Evolutionary conservation across 2,797 vertebrate species (phyloP).

Genomic region (Anisognathus igniventris): DNA sequence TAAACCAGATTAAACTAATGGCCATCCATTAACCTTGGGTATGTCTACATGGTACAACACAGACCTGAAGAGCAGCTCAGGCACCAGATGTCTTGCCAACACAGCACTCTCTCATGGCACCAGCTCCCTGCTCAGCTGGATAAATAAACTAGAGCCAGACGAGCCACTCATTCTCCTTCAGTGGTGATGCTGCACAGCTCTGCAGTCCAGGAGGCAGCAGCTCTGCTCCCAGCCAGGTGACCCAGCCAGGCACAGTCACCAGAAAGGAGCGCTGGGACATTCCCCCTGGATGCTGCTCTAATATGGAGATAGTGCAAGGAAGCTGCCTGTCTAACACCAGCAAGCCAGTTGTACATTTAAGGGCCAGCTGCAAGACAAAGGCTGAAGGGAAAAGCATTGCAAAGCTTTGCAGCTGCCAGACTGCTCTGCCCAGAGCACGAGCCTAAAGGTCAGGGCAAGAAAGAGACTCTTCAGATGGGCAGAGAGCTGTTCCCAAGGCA

Average conservation of each 20-base stretch:
- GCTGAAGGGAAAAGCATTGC: neutral
- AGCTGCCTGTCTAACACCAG: neutral
- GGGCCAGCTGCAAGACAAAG: neutral
- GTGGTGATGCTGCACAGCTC: neutral
- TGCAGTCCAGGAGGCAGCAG: neutral
- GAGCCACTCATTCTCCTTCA: neutral
- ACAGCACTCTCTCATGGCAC: neutral
- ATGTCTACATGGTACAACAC: neutral
- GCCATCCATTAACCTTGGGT: neutral
- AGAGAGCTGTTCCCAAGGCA: neutral
- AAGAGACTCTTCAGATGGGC: neutral
- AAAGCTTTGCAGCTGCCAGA: neutral
- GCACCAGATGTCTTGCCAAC: neutral
- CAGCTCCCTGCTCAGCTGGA: neutral
- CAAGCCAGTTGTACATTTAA: neutral
- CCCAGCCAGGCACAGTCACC: neutral
- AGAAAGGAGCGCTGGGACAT: neutral
- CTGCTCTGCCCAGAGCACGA: neutral
- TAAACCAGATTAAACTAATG: neutral
- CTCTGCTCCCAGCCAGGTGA: neutral
- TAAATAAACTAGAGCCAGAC: neutral
- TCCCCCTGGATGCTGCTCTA: neutral
- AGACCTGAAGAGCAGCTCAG: neutral
- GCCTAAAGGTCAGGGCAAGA: neutral
- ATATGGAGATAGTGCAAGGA: neutral